phyloP scores from a whole-genome alignment of 2,888 invertebrate species.

The Acleris cristana region DNA sequence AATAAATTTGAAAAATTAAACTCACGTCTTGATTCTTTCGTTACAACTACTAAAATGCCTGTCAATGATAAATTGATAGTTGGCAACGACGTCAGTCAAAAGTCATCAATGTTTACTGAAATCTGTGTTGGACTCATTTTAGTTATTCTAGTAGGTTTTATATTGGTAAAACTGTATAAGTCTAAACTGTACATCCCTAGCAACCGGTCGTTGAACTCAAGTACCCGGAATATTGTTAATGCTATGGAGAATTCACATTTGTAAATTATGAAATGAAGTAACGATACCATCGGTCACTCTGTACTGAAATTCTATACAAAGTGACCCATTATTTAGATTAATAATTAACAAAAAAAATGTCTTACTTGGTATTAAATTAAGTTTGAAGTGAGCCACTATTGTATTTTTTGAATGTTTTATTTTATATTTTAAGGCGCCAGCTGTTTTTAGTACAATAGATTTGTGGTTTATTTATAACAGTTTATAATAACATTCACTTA shows the following conservation, averaged over 20 bases:
- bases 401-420: too few relatives aligned
- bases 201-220: conserved; percentile 36
- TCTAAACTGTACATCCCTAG: conserved; percentile 41
- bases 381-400: too few relatives aligned
- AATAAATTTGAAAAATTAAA: conserved; percentile 41
- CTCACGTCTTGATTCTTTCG: conserved; percentile 32
- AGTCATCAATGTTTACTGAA: conserved; percentile 46
- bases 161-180: conserved; percentile 45
- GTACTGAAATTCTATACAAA: neutral
- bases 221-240: conserved; percentile 43
- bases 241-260: conserved; percentile 45
- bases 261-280: conserved; percentile 17
- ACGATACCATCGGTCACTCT: neutral
- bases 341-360: too few relatives aligned
- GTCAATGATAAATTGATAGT: conserved; percentile 27
- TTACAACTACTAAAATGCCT: conserved; percentile 10
- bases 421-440: too few relatives aligned
- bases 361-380: too few relatives aligned
- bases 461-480: too few relatives aligned
- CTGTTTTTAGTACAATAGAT: too few relatives aligned
- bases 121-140: conserved; percentile 46
- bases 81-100: conserved; percentile 12
- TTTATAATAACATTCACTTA: too few relatives aligned
- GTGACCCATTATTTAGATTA: too few relatives aligned
- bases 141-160: conserved; percentile 40